A percentile compares a stretch with the other conserved stretches of the same genome.
Conservation (phyloP, 2,113 vertebrate species). For the Anoura caudifer region DNA sequence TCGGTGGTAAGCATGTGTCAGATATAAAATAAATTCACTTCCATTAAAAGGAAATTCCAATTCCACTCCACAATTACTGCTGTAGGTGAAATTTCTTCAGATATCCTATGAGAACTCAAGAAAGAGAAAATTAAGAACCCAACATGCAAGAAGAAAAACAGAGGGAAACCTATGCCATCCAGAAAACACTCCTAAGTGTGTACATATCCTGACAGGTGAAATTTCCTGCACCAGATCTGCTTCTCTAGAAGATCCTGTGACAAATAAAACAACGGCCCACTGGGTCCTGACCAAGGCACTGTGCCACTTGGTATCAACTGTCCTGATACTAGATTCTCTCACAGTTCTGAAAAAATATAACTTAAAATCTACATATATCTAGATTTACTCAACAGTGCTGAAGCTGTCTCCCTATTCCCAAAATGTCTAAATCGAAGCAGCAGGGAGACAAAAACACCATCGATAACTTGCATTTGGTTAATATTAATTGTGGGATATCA, state of each 20-base stretch:
- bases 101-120: not conserved
- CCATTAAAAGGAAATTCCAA: not conserved
- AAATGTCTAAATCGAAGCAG: not conserved
- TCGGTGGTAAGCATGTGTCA: not conserved
- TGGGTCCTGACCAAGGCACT: not conserved
- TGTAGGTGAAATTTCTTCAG: not conserved
- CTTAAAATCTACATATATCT: not conserved
- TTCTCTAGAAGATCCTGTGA: not conserved
- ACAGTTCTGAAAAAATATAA: not conserved
- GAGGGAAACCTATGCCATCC: not conserved
- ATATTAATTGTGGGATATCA: not conserved
- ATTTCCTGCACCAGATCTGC: not conserved
- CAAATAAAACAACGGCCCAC: not conserved
- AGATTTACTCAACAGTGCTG: not conserved
- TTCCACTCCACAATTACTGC: slow-evolving; percentile 10
- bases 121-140: slow-evolving; percentile 18
- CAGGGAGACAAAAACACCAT: not conserved
- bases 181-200: not conserved
- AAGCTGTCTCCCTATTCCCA: not conserved
- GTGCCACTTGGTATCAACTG: not conserved
- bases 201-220: not conserved
- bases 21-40: slow-evolving; percentile 16
- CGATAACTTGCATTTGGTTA: not conserved
- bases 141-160: not conserved
- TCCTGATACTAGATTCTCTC: not conserved